A percentile compares a stretch with the other conserved stretches of the same genome.
phyloP scores from a whole-genome alignment of 2,888 invertebrate genomes.

The Parelbella ahira region DNA sequence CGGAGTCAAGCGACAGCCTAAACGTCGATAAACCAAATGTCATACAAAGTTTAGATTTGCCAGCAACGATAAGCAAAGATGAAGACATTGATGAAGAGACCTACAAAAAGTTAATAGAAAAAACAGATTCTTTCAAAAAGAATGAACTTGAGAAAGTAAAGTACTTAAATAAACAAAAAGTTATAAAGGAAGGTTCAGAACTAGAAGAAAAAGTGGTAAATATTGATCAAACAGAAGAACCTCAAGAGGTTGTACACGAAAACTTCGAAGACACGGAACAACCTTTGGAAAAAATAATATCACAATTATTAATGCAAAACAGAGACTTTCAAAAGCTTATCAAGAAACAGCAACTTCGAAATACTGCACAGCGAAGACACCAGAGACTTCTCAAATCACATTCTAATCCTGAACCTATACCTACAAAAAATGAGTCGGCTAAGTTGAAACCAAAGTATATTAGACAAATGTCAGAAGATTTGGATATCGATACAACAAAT shows the following conservation, averaged over 20 bases:
- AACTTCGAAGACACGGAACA: slow-evolving; percentile 70
- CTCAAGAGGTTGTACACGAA: slow-evolving; percentile 43
- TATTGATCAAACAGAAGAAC: slow-evolving; percentile 36
- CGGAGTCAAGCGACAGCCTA: slow-evolving; percentile 83
- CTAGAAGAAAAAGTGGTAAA: slow-evolving; percentile 54
- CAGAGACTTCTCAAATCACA: slow-evolving; percentile 78
- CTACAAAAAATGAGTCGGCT: slow-evolving; percentile 56
- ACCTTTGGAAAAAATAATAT: slow-evolving; percentile 88
- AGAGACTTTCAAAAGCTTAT: slow-evolving; percentile 89
- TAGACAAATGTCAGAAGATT: slow-evolving; percentile 60
- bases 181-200: slow-evolving; percentile 68
- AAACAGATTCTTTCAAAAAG: slow-evolving; percentile 78
- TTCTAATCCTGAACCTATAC: slow-evolving; percentile 71
- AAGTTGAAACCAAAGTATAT: slow-evolving; percentile 60
- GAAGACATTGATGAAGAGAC: slow-evolving; percentile 73
- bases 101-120: slow-evolving; percentile 70
- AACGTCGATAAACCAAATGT: slow-evolving; percentile 61
- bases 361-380: slow-evolving; percentile 75
- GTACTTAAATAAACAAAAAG: slow-evolving; percentile 72
- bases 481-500: slow-evolving; percentile 37
- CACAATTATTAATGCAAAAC: slow-evolving; percentile 90
- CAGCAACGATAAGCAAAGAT: slow-evolving; percentile 61
- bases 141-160: slow-evolving; percentile 75
- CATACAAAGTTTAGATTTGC: slow-evolving; percentile 37
- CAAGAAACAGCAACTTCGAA: slow-evolving; percentile 85